phyloP scores from a whole-genome alignment of 2,888 invertebrate species.

The Sycophila texana region DNA sequence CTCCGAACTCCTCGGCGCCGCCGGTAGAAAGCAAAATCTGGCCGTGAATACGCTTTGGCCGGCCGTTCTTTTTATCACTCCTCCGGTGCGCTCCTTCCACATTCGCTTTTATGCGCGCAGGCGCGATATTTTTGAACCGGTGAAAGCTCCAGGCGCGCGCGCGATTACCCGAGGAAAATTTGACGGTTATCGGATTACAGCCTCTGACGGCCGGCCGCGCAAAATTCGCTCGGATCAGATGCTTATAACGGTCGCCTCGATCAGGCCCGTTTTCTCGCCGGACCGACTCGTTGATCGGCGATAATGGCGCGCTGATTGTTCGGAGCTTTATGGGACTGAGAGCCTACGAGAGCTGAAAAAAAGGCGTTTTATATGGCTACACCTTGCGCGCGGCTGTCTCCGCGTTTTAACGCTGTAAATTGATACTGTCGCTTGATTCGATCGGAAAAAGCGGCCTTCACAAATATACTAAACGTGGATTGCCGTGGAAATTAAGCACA shows the following conservation, averaged over 20 bases:
- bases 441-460: not conserved
- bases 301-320: not conserved
- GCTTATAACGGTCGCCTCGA: too few species aligned
- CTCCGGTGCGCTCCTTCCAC: not conserved
- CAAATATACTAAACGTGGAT: not conserved
- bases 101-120: not conserved
- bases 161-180: constrained; percentile 44
- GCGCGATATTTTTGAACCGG: constrained; percentile 46
- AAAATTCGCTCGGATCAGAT: not conserved
- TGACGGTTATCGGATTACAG: not conserved
- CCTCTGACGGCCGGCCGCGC: too few species aligned
- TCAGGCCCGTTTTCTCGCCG: not conserved
- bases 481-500: too few species aligned
- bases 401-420: not conserved
- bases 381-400: not conserved
- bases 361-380: not conserved
- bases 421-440: constrained; percentile 2
- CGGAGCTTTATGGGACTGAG: not conserved
- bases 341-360: not conserved
- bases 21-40: constrained; percentile 49
- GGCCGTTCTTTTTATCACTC: constrained; percentile 13
- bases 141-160: constrained; percentile 47
- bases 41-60: constrained; percentile 31
- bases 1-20: not conserved
- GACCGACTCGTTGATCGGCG: not conserved